phyloP scores from a whole-genome alignment of 2,113 vertebrate species.

The Dermatemys mawii region DNA sequence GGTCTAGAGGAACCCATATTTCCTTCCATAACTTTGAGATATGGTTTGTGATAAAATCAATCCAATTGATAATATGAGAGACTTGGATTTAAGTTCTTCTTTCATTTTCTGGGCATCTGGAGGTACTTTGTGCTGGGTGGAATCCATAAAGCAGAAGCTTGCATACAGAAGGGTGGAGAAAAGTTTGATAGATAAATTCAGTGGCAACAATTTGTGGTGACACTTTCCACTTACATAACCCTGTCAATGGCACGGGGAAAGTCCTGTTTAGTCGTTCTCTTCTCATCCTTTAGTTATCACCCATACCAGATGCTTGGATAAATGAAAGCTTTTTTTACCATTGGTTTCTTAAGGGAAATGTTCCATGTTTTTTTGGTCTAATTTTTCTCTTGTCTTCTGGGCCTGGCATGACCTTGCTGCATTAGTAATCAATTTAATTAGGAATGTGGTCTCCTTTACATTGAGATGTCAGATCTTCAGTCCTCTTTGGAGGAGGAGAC shows the following conservation, averaged over 20 bases:
- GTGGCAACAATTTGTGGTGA: not conserved
- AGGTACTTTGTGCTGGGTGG: not conserved
- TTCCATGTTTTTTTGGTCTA: not conserved
- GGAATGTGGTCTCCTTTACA: not conserved
- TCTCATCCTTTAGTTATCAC: slow-evolving; percentile 6
- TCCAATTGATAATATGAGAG: not conserved
- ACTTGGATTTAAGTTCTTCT: not conserved
- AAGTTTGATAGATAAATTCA: not conserved
- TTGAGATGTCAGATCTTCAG: not conserved
- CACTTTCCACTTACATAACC: not conserved
- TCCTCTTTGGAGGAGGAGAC: not conserved
- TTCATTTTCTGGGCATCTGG: not conserved
- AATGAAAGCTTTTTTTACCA: slow-evolving; percentile 1
- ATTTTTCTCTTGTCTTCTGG: not conserved
- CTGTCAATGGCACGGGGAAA: not conserved
- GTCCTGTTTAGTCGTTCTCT: not conserved
- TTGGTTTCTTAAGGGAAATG: not conserved
- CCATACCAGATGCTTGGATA: not conserved
- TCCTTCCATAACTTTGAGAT: not conserved
- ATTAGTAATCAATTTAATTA: not conserved
- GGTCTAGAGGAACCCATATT: not conserved
- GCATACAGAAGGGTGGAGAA: not conserved
- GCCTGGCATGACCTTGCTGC: not conserved
- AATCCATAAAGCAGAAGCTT: not conserved
- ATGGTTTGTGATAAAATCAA: not conserved